phyloP scores from a whole-genome alignment of 2,797 vertebrate genomes.

The Psittacula echo region DNA sequence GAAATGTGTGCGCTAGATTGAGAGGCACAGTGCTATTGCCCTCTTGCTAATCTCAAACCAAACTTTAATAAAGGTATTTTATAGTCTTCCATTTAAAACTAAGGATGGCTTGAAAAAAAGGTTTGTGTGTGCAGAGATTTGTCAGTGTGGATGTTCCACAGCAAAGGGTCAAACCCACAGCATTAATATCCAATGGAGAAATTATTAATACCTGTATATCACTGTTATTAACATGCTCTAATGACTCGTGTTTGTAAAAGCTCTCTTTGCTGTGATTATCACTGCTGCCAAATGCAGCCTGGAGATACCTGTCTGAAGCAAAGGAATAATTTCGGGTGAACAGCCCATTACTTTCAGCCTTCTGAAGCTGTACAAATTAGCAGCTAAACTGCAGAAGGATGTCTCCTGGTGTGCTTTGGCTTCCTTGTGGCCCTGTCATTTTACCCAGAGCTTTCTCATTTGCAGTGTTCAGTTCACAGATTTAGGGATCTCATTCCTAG shows the following conservation, averaged over 20 bases:
- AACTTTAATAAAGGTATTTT: slow-evolving; percentile 14
- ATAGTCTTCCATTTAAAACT: not conserved
- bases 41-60: not conserved
- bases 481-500: not conserved
- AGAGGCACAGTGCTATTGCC: not conserved
- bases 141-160: not conserved
- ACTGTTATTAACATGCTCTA: not conserved
- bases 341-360: not conserved
- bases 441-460: not conserved
- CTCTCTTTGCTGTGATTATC: not conserved
- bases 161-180: not conserved
- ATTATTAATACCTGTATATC: not conserved
- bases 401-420: not conserved
- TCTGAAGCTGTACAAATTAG: not conserved
- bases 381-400: not conserved
- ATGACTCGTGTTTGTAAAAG: not conserved
- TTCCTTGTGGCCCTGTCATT: not conserved
- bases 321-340: not conserved
- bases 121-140: not conserved
- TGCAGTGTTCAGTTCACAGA: not conserved
- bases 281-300: not conserved
- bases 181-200: not conserved
- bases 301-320: not conserved
- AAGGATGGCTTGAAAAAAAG: not conserved
- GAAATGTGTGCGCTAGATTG: not conserved